Evolutionary conservation across 2,888 invertebrate species (phyloP), one percentile per base, ranked within the genome.

Genomic region (Aspidapion aeneum): DNA sequence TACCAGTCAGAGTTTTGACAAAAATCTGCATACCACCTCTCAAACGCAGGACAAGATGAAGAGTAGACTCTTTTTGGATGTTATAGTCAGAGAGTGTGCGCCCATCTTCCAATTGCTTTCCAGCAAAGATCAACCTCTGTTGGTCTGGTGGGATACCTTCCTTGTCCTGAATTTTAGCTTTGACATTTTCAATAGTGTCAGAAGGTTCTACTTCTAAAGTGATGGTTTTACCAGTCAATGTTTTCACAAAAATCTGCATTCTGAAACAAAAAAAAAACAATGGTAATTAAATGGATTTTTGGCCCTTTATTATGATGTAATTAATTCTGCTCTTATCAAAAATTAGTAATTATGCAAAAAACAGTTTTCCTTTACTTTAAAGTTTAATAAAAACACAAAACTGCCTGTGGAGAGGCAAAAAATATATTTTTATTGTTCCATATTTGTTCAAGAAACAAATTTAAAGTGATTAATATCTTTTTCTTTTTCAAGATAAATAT

Each of bases 91-190:
- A 86, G 71, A 84, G 82, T 1, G 87, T 87, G 49, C 87, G 82
- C 0, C 87, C 87, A 81, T 88, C 88, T 79, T 88, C 87, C 62
- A 89, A 73, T 75, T 88, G 87, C 74, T 87, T 87, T 12, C 87
- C 87, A 65, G 86, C 85, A 73, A 86, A 86, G 74, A 86, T 85
- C 69, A 85, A 73, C 51, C 85, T 74, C 74, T 85, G 85, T 71
- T 85, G 84, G 71, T 84, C 84, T 79, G 80, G 80, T 77, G 88
- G 88, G 85, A 56, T 56, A 18, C 85, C 74, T 75, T 85, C 84
- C 71, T 85, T 84, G 72, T 84, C 84, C 79, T 1, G 93, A 92
- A 72, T 93, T 93, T 75, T 87, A 87, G 2, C 88, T 88, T 65
- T 87, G 86, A 73, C 87, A 87, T 73, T 87, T 86, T 70, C 86